A percentile compares a stretch with the other conserved stretches of the same genome.
Evolutionary conservation across 2,797 vertebrate species (phyloP).

Genomic region (Peromyscus melanophrys): DNA sequence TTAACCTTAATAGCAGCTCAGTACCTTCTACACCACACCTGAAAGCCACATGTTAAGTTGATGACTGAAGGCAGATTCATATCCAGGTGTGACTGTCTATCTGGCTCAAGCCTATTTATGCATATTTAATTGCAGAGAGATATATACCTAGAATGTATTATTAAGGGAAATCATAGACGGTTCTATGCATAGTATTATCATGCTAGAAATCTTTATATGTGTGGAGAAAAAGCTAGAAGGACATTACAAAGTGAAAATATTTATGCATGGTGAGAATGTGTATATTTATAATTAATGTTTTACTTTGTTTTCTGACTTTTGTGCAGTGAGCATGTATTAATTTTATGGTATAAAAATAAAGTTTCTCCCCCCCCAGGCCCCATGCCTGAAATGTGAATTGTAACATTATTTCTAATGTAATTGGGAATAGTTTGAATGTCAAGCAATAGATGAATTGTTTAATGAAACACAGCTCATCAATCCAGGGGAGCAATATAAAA

Average conservation of each 20-base stretch:
- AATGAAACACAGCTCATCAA: constrained; percentile 13
- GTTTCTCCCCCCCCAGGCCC: neutral
- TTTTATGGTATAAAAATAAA: constrained; percentile 39
- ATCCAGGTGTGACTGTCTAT: neutral
- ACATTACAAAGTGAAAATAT: neutral
- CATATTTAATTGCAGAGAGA: constrained; percentile 27
- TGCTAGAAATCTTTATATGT: neutral
- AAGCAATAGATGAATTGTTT: constrained; percentile 32
- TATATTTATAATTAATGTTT: constrained; percentile 46
- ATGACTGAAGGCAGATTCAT: neutral
- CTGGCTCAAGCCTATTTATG: neutral
- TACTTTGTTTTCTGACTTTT: constrained; percentile 8
- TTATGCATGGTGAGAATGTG: neutral
- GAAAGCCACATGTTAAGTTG: neutral
- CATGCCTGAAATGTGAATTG: constrained; percentile 31
- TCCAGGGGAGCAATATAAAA: neutral
- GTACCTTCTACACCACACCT: neutral
- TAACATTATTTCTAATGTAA: constrained; percentile 49
- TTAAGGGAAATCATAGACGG: neutral
- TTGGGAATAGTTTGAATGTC: neutral
- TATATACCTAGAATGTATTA: constrained; percentile 9
- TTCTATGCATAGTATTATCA: neutral
- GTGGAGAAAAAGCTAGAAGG: neutral
- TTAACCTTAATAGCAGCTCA: neutral
- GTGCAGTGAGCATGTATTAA: neutral